phyloP scores from a whole-genome alignment of 2,113 vertebrate genomes.

The Percopsis transmontana region DNA sequence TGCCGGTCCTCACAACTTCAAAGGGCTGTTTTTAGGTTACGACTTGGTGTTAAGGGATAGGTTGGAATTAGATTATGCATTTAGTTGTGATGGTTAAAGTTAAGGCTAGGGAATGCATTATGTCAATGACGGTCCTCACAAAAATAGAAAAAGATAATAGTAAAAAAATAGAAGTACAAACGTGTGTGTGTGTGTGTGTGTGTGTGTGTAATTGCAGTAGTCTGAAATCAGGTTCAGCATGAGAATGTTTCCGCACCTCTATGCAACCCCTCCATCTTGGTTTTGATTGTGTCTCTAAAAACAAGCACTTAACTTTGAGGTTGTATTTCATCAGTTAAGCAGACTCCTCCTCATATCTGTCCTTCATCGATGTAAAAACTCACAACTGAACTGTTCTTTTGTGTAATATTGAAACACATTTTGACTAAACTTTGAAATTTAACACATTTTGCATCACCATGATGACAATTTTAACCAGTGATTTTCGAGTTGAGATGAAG shows the following conservation, averaged over 20 bases:
- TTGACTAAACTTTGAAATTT: background rate
- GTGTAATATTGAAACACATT: background rate
- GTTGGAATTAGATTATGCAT: no score
- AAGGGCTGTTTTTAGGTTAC: no score
- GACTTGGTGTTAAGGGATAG: background rate
- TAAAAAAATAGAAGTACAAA: no score
- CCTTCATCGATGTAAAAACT: conserved; percentile 43
- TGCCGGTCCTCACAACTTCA: no score
- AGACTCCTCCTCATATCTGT: conserved; percentile 3
- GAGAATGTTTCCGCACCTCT: conserved; percentile 67
- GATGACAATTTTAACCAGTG: conserved; percentile 11
- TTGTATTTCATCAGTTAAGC: conserved; percentile 34
- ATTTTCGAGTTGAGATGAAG: background rate
- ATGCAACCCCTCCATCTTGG: conserved; percentile 70
- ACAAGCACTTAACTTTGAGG: conserved; percentile 62
- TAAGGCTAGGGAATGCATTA: no score
- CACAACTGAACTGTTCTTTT: conserved; percentile 14
- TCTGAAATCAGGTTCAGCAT: conserved; percentile 50
- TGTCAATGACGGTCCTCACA: no score
- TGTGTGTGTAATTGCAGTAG: conserved; percentile 21
- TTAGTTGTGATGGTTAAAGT: no score
- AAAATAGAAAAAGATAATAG: no score
- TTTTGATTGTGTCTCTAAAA: conserved; percentile 54
- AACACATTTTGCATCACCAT: conserved; percentile 3
- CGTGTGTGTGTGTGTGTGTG: no score